phyloP scores from a whole-genome alignment of 2,888 invertebrate genomes.

The Colletes collaris region DNA sequence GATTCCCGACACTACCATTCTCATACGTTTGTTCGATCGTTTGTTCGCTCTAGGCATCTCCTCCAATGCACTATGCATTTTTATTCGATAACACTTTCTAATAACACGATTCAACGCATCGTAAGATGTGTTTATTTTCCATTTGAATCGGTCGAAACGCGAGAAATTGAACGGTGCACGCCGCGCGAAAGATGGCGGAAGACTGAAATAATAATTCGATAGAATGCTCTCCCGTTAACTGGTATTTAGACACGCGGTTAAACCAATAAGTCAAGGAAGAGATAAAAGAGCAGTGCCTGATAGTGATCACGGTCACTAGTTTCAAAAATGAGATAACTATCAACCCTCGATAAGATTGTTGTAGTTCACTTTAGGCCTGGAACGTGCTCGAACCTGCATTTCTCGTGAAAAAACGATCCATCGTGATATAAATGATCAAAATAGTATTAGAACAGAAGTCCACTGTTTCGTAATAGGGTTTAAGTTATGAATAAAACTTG shows the following conservation, averaged over 20 bases:
- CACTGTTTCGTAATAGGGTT: no score
- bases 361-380: not conserved
- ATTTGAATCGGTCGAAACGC: no score
- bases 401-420: not conserved
- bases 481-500: no score
- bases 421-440: no score
- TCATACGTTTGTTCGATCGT: slow-evolving; percentile 7
- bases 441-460: no score
- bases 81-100: not conserved
- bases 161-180: not conserved
- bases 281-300: slow-evolving; percentile 46
- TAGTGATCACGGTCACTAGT: slow-evolving; percentile 35
- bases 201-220: slow-evolving; percentile 26
- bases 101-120: no score
- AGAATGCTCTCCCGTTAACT: no score
- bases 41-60: not conserved
- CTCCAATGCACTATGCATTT: not conserved
- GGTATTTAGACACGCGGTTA: slow-evolving; percentile 17
- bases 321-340: slow-evolving; percentile 27
- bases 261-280: slow-evolving; percentile 28
- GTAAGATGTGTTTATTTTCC: no score
- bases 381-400: not conserved
- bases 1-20: slow-evolving; percentile 11
- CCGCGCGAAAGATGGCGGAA: slow-evolving; percentile 3
- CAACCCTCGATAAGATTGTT: slow-evolving; percentile 24